A percentile compares a stretch with the other conserved stretches of the same genome.
phyloP scores from a whole-genome alignment of 2,797 vertebrate genomes.

The Myotis pilosus region DNA sequence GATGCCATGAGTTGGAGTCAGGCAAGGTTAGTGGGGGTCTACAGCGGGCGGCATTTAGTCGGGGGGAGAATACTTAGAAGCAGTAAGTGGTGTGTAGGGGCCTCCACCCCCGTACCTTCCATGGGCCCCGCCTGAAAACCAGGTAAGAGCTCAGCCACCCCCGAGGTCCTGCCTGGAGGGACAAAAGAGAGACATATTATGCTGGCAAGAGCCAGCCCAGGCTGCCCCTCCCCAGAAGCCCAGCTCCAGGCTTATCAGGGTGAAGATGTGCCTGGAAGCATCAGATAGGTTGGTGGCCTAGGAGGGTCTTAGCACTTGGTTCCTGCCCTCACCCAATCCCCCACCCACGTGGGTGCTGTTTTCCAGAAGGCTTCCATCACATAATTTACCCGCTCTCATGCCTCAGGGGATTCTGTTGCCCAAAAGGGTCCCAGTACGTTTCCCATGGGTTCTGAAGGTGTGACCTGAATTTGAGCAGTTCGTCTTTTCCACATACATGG shows the following conservation, averaged over 20 bases:
- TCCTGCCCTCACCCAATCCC: background rate
- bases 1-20: background rate
- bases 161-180: constrained; percentile 87
- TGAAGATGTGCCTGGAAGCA: background rate
- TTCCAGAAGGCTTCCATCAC: background rate
- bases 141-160: constrained; percentile 94
- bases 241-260: background rate
- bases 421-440: background rate
- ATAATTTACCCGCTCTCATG: background rate
- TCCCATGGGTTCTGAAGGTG: background rate
- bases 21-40: constrained; percentile 16
- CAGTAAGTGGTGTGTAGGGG: background rate
- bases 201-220: constrained; percentile 56
- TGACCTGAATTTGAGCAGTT: background rate
- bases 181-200: constrained; percentile 81
- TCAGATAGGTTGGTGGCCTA: background rate
- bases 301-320: background rate
- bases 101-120: constrained; percentile 88
- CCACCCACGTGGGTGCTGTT: background rate
- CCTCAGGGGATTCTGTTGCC: background rate
- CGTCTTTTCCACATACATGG: background rate
- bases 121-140: constrained; percentile 96
- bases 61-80: background rate
- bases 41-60: background rate
- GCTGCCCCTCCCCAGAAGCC: background rate